Evolutionary conservation across 2,797 vertebrate genomes (phyloP).

Genomic region (Poliocrania exsul): DNA sequence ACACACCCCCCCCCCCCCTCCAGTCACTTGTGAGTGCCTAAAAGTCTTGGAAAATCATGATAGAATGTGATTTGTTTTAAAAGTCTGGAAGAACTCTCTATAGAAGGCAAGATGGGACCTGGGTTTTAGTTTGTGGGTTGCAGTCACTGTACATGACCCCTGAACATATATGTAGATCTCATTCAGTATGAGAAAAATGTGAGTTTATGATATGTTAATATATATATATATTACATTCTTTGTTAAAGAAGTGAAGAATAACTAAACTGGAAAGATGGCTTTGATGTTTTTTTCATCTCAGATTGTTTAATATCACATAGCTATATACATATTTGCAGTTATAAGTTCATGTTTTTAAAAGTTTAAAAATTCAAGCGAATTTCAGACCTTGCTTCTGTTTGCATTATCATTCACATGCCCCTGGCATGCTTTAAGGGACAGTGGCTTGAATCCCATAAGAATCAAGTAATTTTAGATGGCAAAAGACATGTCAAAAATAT

Average conservation of each 20-base stretch:
- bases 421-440: slow-evolving; percentile 54
- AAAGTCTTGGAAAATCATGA: background rate
- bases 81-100: background rate
- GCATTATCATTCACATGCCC: slow-evolving; percentile 22
- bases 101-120: background rate
- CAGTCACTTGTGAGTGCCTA: background rate
- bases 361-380: background rate
- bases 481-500: slow-evolving; percentile 32
- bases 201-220: background rate
- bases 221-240: background rate
- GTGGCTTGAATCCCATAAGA: slow-evolving; percentile 15
- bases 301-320: background rate
- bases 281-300: background rate
- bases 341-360: background rate
- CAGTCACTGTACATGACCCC: background rate
- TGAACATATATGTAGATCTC: background rate
- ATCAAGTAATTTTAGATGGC: slow-evolving; percentile 9
- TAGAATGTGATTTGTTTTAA: background rate
- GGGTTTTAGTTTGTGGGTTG: background rate
- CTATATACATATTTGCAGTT: background rate
- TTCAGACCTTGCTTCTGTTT: slow-evolving; percentile 3
- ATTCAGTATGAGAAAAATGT: background rate
- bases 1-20: too few species aligned
- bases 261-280: background rate
- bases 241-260: background rate